Evolutionary conservation across 1,140 invertebrate genomes (phyloP).

Genomic region (Trachymyrmex septentrionalis): DNA sequence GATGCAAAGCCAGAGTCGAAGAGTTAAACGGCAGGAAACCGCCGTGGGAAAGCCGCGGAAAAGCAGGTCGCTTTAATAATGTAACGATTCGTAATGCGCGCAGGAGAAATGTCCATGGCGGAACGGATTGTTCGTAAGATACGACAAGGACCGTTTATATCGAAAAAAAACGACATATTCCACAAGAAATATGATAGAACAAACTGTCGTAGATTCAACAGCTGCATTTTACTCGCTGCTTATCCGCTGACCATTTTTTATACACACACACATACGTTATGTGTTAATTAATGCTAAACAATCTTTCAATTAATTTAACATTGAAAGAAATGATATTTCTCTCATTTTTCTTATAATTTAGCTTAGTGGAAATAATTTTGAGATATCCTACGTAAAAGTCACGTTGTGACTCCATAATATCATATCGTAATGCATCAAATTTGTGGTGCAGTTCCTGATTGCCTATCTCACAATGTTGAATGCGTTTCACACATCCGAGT

Average conservation of each 20-base stretch:
- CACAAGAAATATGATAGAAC: background rate
- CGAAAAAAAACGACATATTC: conserved; percentile 3
- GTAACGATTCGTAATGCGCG: conserved; percentile 31
- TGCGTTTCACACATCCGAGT: background rate
- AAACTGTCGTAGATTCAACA: background rate
- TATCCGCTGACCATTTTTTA: background rate
- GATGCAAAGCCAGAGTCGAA: conserved; percentile 43
- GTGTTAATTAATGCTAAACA: background rate
- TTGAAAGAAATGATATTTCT: background rate
- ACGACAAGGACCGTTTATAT: background rate
- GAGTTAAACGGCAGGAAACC: conserved; percentile 15
- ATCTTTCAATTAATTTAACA: background rate
- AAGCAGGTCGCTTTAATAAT: conserved; percentile 43
- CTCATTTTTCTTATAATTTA: background rate
- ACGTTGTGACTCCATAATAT: background rate
- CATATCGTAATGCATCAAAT: background rate
- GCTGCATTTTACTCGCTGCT: background rate
- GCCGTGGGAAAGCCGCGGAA: conserved; percentile 49
- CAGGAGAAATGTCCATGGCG: background rate
- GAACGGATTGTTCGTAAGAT: conserved; percentile 18
- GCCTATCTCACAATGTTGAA: background rate
- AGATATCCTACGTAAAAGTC: background rate
- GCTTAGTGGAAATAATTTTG: background rate
- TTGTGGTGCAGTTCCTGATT: background rate
- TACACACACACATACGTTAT: background rate